A percentile compares a stretch with the other conserved stretches of the same genome.
Evolutionary conservation across 2,888 invertebrate species (phyloP).

Genomic region (Muscina levida): DNA sequence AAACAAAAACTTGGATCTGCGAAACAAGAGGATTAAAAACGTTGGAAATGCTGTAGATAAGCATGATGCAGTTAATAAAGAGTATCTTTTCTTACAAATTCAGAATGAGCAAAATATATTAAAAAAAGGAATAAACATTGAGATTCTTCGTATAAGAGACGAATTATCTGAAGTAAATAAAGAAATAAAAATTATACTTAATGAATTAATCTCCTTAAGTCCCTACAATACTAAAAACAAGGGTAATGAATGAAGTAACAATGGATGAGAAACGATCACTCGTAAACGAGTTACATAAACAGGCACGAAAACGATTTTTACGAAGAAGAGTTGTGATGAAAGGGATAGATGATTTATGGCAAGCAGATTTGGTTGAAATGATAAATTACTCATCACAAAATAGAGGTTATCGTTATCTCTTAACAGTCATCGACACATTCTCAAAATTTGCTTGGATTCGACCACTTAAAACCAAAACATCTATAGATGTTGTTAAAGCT

Average conservation of each 20-base stretch:
- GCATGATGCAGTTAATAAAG: too few species aligned
- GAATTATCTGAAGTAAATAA: constrained; percentile 9
- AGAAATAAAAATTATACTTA: too few species aligned
- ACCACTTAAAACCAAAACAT: too few species aligned
- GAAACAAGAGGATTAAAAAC: too few species aligned
- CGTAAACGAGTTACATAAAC: constrained; percentile 54
- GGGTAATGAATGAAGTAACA: not conserved
- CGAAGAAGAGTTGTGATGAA: constrained; percentile 55
- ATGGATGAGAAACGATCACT: constrained; percentile 39
- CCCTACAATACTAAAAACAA: too few species aligned
- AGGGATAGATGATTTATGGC: constrained; percentile 40
- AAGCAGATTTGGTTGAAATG: constrained; percentile 25
- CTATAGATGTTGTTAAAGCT: constrained; percentile 23
- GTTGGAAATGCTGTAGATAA: too few species aligned
- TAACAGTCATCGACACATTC: constrained; percentile 42
- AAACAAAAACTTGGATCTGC: constrained; percentile 1
- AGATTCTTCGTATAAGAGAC: not conserved
- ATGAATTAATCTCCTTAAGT: too few species aligned
- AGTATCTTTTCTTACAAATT: too few species aligned
- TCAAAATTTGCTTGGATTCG: constrained; percentile 52
- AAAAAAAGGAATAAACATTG: not conserved
- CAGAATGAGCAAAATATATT: too few species aligned
- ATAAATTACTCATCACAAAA: not conserved
- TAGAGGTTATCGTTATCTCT: constrained; percentile 27
- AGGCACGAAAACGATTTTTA: constrained; percentile 55